phyloP scores from a whole-genome alignment of 2,797 vertebrate genomes.

The Enteromius paludinosus region DNA sequence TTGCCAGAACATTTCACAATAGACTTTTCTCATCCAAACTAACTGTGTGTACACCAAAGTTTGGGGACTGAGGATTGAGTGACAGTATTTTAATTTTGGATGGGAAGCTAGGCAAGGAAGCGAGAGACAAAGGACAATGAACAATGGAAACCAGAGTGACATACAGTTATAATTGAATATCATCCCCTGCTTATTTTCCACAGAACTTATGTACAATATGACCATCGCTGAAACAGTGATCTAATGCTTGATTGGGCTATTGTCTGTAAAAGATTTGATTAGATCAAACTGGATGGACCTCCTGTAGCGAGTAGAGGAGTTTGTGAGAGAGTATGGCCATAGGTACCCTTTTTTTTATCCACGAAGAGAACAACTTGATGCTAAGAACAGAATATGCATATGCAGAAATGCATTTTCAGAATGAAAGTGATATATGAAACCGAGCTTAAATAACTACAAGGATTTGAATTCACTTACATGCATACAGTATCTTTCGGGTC shows the following conservation, averaged over 20 bases:
- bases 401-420: neutral
- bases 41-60: constrained; percentile 7
- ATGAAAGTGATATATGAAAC: neutral
- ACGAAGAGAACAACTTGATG: neutral
- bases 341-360: neutral
- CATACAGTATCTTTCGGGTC: neutral
- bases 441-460: neutral
- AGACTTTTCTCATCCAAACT: constrained; percentile 11
- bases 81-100: neutral
- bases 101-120: constrained; percentile 5
- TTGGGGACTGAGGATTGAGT: constrained; percentile 24
- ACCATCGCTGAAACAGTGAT: constrained; percentile 18
- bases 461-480: neutral
- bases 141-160: constrained; percentile 29
- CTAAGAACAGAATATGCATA: neutral
- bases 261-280: neutral
- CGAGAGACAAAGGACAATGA: constrained; percentile 17
- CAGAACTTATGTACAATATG: constrained; percentile 32
- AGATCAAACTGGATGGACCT: neutral
- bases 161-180: constrained; percentile 41
- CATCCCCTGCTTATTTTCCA: constrained; percentile 16
- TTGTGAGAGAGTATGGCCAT: neutral
- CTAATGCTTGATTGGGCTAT: constrained; percentile 2
- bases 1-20: constrained; percentile 34
- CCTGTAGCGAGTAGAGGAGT: neutral